These are phyloP conservation scores for Elegia similella DNA, from an alignment of 2,888 invertebrate genomes.

Conservation along the genomic window DNA sequence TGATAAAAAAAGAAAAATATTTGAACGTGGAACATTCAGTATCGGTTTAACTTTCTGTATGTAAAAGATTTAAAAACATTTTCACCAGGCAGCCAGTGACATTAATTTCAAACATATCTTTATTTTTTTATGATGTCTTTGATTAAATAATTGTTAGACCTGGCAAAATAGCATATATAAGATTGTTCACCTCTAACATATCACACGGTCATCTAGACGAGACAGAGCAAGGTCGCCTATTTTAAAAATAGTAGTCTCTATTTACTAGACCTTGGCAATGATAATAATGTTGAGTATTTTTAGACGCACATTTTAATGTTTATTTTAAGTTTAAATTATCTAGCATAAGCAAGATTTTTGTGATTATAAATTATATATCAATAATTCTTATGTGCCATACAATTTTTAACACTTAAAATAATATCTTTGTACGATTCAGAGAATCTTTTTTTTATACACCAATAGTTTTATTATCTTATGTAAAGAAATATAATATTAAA, in stretches of 20 bases:
- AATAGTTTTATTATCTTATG: constrained; percentile 13
- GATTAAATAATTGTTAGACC: no score
- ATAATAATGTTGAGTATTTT: not conserved
- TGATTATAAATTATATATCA: not conserved
- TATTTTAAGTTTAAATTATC: not conserved
- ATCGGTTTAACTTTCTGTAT: no score
- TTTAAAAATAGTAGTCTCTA: not conserved
- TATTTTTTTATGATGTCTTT: no score
- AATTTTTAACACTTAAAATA: not conserved
- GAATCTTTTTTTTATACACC: not conserved
- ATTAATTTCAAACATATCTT: no score
- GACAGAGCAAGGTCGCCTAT: not conserved
- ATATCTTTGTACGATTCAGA: not conserved
- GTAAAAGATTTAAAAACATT: no score
- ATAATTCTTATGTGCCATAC: constrained; percentile 6
- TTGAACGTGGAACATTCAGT: no score
- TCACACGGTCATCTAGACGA: not conserved
- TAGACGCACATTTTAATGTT: not conserved
- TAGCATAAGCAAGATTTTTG: no score
- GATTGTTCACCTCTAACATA: not conserved
- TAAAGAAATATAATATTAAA: no score
- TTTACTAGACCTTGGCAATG: not conserved
- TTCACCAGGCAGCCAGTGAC: no score
- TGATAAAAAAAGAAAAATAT: no score
- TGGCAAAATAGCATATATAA: not conserved